A percentile compares a stretch with the other conserved stretches of the same genome.
phyloP scores from a whole-genome alignment of 2,797 vertebrate species.

The Clamator glandarius region DNA sequence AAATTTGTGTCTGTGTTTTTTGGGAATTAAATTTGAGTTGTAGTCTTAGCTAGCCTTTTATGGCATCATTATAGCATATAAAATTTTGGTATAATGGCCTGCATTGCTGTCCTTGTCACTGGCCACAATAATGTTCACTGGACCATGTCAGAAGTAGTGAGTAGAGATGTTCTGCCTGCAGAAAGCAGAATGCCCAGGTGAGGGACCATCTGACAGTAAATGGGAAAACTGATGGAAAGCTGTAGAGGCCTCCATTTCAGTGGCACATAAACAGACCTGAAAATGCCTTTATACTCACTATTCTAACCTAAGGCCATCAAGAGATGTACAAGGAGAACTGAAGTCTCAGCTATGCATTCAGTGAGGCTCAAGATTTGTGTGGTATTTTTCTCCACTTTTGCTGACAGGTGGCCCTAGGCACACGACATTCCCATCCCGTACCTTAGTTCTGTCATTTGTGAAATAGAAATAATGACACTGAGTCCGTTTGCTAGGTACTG shows the following conservation, averaged over 20 bases:
- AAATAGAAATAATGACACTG: neutral
- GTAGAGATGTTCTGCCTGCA: neutral
- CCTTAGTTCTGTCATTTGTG: neutral
- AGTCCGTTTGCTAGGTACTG: neutral
- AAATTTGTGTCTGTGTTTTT: neutral
- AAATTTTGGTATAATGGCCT: neutral
- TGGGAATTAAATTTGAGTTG: neutral
- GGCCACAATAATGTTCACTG: neutral
- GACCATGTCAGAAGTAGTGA: neutral
- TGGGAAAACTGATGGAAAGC: neutral
- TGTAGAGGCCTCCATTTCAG: neutral
- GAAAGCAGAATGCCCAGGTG: neutral
- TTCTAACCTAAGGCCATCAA: neutral
- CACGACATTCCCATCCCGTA: neutral
- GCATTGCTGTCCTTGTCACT: neutral
- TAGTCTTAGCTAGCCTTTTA: neutral
- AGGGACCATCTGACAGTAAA: neutral
- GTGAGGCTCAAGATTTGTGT: neutral
- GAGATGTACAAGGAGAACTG: neutral
- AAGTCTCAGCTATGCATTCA: neutral
- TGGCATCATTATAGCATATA: neutral
- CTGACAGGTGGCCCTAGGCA: neutral
- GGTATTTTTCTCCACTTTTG: neutral
- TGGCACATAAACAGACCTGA: neutral
- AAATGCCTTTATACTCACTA: neutral